phyloP scores from a whole-genome alignment of 2,888 invertebrate genomes.

The Sympetrum striolatum region DNA sequence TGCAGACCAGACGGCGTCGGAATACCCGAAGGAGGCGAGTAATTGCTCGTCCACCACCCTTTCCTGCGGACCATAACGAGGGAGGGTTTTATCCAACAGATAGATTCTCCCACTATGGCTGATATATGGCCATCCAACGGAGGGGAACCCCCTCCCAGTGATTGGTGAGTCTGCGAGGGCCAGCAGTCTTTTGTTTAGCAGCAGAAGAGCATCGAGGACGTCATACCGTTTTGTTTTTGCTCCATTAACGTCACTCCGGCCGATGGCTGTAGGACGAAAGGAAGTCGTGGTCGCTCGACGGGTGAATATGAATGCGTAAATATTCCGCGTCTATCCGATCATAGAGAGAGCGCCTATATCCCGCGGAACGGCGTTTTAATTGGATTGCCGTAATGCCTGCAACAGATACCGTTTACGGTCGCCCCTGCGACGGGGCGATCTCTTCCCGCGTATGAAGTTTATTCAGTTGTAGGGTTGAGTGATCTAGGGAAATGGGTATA shows the following conservation, averaged over 20 bases:
- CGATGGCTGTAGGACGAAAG: conserved; percentile 14
- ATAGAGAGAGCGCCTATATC: not conserved
- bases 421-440: no score
- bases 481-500: no score
- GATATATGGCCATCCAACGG: conserved; percentile 18
- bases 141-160: conserved; percentile 4
- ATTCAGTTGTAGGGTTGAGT: no score
- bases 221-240: conserved; percentile 40
- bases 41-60: conserved; percentile 21
- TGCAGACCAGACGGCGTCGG: not conserved
- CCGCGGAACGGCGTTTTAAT: not conserved
- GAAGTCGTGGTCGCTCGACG: not conserved
- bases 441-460: no score
- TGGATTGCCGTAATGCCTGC: not conserved
- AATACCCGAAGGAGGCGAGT: conserved; percentile 40
- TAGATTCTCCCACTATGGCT: conserved; percentile 35
- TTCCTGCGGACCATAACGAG: conserved; percentile 18
- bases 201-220: not conserved
- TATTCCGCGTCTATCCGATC: not conserved
- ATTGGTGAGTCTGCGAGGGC: conserved; percentile 35
- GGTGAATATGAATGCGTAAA: conserved; percentile 10
- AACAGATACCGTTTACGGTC: not conserved
- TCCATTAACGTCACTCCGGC: conserved; percentile 29
- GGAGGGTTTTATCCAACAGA: conserved; percentile 12
- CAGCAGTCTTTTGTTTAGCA: conserved; percentile 23